phyloP scores from a whole-genome alignment of 1,140 invertebrate species.

The Drosophila willistoni region DNA sequence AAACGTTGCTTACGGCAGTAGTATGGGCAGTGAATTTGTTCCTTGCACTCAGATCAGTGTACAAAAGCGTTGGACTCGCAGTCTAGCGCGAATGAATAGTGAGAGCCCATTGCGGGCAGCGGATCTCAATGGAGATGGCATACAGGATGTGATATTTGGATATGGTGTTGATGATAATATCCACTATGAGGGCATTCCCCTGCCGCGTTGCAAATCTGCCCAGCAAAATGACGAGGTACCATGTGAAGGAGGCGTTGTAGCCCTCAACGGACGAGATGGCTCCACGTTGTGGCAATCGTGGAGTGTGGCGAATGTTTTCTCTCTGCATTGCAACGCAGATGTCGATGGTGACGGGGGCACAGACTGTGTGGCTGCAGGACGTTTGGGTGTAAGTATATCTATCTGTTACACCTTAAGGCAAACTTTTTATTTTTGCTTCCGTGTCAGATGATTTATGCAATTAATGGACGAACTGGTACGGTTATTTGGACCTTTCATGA shows the following conservation, averaged over 20 bases:
- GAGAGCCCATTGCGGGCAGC: slow-evolving; percentile 89
- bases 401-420: background rate
- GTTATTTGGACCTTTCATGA: slow-evolving; percentile 87
- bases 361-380: slow-evolving; percentile 90
- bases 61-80: slow-evolving; percentile 88
- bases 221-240: slow-evolving; percentile 82
- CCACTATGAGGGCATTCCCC: slow-evolving; percentile 71
- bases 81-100: slow-evolving; percentile 89
- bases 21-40: slow-evolving; percentile 83
- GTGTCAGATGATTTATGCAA: slow-evolving; percentile 86
- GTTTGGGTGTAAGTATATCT: slow-evolving; percentile 86
- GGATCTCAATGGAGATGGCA: slow-evolving; percentile 90
- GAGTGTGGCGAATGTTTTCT: slow-evolving; percentile 89
- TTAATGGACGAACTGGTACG: slow-evolving; percentile 88
- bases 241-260: slow-evolving; percentile 91
- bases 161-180: slow-evolving; percentile 87
- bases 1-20: slow-evolving; percentile 55
- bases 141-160: slow-evolving; percentile 91
- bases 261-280: slow-evolving; percentile 89
- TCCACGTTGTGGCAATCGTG: slow-evolving; percentile 90
- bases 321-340: slow-evolving; percentile 90
- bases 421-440: background rate
- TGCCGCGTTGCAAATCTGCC: slow-evolving; percentile 75
- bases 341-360: slow-evolving; percentile 88
- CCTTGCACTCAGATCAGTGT: slow-evolving; percentile 89